Conservation (phyloP, 2,888 invertebrate genomes). For the Clitarchus hookeri region DNA sequence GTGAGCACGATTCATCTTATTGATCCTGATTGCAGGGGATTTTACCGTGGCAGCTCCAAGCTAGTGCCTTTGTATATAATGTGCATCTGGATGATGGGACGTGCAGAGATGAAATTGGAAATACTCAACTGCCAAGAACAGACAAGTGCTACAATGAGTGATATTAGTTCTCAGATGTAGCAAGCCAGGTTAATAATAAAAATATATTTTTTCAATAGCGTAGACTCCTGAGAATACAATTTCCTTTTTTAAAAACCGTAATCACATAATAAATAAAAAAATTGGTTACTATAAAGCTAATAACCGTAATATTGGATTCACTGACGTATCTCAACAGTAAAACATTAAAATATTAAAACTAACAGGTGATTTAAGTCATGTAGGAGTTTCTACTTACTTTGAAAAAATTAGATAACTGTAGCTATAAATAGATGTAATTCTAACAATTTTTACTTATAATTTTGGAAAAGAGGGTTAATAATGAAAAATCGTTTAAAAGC, state of each 20-base stretch:
- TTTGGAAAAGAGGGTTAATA: background rate
- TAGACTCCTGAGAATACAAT: background rate
- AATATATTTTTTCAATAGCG: background rate
- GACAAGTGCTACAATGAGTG: background rate
- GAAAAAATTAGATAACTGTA: background rate
- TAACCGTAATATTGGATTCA: background rate
- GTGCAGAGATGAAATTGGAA: background rate
- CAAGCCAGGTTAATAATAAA: background rate
- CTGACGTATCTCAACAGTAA: background rate
- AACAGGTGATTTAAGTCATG: background rate
- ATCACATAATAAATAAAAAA: too few species aligned
- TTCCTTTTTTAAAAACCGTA: too few species aligned
- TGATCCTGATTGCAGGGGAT: background rate
- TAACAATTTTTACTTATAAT: background rate
- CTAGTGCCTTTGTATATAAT: background rate
- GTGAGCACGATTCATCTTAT: background rate
- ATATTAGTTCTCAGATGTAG: background rate
- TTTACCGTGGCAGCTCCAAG: background rate
- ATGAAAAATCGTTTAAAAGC: background rate
- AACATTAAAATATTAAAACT: background rate
- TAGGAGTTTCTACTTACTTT: background rate
- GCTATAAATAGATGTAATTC: background rate
- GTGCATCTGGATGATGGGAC: background rate
- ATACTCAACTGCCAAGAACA: background rate
- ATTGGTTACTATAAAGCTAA: too few species aligned